These are phyloP conservation scores for Empidonax alnorum DNA, from an alignment of 2,113 vertebrate genomes.

Conservation along the genomic window DNA sequence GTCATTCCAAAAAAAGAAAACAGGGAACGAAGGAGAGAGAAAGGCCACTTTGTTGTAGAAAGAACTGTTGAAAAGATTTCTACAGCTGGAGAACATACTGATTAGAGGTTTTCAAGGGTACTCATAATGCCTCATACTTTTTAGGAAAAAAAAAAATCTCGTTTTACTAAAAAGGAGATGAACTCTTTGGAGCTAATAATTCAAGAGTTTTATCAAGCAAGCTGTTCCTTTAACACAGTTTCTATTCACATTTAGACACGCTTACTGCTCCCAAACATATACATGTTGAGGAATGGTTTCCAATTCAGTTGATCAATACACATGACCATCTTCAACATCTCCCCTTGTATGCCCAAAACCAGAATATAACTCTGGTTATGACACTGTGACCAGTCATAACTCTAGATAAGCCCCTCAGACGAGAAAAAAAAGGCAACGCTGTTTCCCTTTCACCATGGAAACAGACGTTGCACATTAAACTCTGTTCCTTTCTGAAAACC, in stretches of 20 bases:
- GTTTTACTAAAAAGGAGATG: not conserved
- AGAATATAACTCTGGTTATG: not conserved
- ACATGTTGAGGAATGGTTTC: not conserved
- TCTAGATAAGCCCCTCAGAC: not conserved
- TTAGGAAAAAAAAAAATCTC: not conserved
- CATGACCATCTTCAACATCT: not conserved
- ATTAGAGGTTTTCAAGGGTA: conserved; percentile 20
- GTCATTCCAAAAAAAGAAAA: not conserved
- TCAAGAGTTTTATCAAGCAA: not conserved
- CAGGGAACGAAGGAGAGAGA: not conserved
- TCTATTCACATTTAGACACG: not conserved
- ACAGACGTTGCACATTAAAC: not conserved
- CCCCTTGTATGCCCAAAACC: not conserved
- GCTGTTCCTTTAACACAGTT: not conserved
- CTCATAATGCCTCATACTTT: not conserved
- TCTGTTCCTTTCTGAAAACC: not conserved
- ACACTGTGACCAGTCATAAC: not conserved
- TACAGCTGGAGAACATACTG: not conserved
- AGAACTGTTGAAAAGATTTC: not conserved
- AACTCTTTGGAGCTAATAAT: not conserved
- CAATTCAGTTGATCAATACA: not conserved
- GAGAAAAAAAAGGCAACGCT: not conserved
- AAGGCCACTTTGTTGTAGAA: not conserved
- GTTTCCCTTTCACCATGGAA: not conserved
- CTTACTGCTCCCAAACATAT: not conserved